Evolutionary conservation across 2,888 invertebrate genomes (phyloP).

Genomic region (Calliopum simillimum): DNA sequence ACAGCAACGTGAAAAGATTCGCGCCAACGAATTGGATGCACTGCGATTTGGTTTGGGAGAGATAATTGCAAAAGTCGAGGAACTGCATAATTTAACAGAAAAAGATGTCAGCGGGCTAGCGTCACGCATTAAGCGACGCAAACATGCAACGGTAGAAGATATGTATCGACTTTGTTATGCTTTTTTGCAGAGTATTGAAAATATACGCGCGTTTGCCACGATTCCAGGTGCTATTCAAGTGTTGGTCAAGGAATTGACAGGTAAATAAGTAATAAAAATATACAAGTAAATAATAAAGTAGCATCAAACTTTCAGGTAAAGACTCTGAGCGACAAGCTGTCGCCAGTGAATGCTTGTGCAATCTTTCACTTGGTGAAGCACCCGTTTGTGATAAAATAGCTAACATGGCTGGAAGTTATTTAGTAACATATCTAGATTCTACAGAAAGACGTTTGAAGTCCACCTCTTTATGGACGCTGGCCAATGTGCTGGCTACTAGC

Average conservation of each 20-base stretch:
- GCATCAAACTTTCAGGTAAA: slow-evolving; percentile 48
- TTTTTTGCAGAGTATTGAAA: slow-evolving; percentile 59
- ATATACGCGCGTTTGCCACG: slow-evolving; percentile 59
- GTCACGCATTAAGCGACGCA: slow-evolving; percentile 61
- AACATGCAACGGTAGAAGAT: slow-evolving; percentile 61
- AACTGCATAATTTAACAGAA: slow-evolving; percentile 56
- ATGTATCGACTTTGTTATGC: slow-evolving; percentile 62
- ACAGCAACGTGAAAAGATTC: slow-evolving; percentile 52
- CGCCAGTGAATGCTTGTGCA: slow-evolving; percentile 63
- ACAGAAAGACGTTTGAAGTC: slow-evolving; percentile 55
- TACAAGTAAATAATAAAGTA: not conserved
- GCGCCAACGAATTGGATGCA: slow-evolving; percentile 54
- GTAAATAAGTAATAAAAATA: slow-evolving; percentile 43
- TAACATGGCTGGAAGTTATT: slow-evolving; percentile 59
- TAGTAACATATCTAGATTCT: slow-evolving; percentile 59
- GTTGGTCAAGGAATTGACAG: slow-evolving; percentile 63
- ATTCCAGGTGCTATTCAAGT: slow-evolving; percentile 62
- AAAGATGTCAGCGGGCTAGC: slow-evolving; percentile 62
- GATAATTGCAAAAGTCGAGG: slow-evolving; percentile 54
- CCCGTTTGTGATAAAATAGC: slow-evolving; percentile 62
- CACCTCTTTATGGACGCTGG: slow-evolving; percentile 61
- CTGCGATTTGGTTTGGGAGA: slow-evolving; percentile 62
- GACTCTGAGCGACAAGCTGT: slow-evolving; percentile 56
- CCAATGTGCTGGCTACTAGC: slow-evolving; percentile 59
- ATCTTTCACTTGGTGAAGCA: slow-evolving; percentile 61